These are phyloP conservation scores for Bos javanicus DNA, from an alignment of 2,113 vertebrate genomes.

Conservation along the genomic window DNA sequence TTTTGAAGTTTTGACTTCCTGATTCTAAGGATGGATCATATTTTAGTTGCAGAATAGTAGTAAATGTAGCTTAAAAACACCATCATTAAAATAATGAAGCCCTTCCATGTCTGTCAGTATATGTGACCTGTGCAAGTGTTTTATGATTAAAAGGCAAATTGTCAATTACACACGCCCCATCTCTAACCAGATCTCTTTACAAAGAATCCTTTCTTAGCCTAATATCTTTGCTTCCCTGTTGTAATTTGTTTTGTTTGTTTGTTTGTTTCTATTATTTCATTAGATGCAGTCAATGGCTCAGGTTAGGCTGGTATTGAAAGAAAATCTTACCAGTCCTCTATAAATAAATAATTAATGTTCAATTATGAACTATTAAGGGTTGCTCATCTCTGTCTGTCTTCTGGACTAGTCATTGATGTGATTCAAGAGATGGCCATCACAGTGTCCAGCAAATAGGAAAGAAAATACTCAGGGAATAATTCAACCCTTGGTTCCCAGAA, in stretches of 20 bases:
- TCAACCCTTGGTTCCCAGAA: neutral
- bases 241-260: neutral
- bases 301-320: neutral
- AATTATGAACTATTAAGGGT: neutral
- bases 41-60: conserved; percentile 31
- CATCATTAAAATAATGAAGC: neutral
- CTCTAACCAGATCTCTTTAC: neutral
- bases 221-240: neutral
- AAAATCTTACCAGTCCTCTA: neutral
- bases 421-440: neutral
- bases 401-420: neutral
- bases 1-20: conserved; percentile 49
- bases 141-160: neutral
- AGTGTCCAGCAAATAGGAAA: neutral
- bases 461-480: neutral
- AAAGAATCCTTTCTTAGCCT: neutral
- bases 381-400: neutral
- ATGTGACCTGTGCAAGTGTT: neutral
- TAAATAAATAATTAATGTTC: neutral
- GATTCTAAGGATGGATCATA: conserved; percentile 24
- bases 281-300: neutral
- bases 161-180: neutral
- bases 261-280: neutral
- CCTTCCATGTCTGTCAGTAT: neutral
- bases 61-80: neutral